Percentiles rank a stretch among this genome's conserved stretches.
Conservation (phyloP, 2,888 invertebrate species). For the Latrodectus elegans region DNA sequence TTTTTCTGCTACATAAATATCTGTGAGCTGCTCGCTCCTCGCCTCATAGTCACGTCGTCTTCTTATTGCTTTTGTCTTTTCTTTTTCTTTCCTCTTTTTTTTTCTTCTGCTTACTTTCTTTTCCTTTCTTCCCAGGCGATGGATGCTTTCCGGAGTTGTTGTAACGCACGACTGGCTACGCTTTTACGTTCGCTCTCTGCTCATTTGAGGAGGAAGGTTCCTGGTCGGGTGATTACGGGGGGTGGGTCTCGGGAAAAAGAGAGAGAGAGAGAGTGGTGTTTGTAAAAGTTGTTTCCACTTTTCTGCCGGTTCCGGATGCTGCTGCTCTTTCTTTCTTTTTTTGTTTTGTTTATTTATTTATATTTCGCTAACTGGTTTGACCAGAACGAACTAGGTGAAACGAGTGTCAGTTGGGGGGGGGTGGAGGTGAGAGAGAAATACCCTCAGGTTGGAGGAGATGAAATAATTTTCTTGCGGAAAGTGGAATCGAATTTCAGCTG, state of each 20-base stretch:
- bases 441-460: not conserved
- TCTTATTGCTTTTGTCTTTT: conserved; percentile 49
- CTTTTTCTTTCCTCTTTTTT: conserved; percentile 25
- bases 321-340: not conserved
- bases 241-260: not conserved
- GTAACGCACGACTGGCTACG: conserved; percentile 43
- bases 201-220: not conserved
- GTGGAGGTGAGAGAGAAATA: not conserved
- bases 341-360: not conserved
- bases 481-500: not conserved
- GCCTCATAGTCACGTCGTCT: conserved; percentile 54
- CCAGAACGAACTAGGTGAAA: not conserved
- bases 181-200: conserved; percentile 14
- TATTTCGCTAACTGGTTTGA: not conserved
- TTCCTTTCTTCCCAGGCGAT: conserved; percentile 39
- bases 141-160: conserved; percentile 4
- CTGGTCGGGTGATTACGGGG: conserved; percentile 35
- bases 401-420: too few relatives aligned
- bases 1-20: conserved; percentile 53
- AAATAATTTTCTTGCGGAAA: conserved; percentile 1
- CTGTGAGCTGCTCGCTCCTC: not conserved
- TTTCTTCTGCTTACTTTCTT: not conserved
- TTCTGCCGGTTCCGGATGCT: not conserved
- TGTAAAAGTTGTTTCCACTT: not conserved
- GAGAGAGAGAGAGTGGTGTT: not conserved